Evolutionary conservation across 2,797 vertebrate genomes (phyloP), one percentile per base, ranked within the genome.

Genomic region (Aulostomus chinensis): DNA sequence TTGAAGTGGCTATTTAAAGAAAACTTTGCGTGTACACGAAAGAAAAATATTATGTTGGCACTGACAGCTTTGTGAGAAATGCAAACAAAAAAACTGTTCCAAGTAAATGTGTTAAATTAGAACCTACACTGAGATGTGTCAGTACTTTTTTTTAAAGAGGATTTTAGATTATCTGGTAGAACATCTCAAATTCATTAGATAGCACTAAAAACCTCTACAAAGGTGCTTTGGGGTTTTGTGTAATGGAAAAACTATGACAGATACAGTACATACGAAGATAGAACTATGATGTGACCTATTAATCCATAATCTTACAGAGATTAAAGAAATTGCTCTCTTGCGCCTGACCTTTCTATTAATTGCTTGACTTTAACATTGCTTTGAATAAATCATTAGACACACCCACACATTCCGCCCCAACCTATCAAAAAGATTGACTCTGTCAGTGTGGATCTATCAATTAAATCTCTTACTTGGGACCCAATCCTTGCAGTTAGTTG

Each of bases 1-100:
- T 88, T 83, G 60, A 84, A 73, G 71, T 51, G 63, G 77, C 68
- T 74, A 66, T 86, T 86, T 76, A 75, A 81, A 55, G 61, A 62
- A 81, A 85, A 78, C 67, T 71, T 71, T 67, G 58, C 32, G 60
- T 33, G 45, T 26, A 29, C 12, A n/a, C 37, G 42, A 58, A 74
- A 63, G 58, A 75, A 76, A 78, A 78, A 80, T 53, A 76, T 73
- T 56, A 60, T 63, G 32, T 29, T 49, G 47, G 34, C 37, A 26
- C 2, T 21, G 52, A 54, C n/a, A n/a, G n/a, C n/a, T 20, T 53
- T 59, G 20, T 13, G 45, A 16, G 41, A 28, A 28, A 28, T 10
- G 8, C 10, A 10, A 28, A 28, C 26, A 28, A 28, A 10, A 28
- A 9, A 28, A 21, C 20, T 21, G 3, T 21, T 3, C 6, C 20